These are phyloP conservation scores for Pterobdella sp. DNA, from an alignment of 2,888 invertebrate genomes.

Conservation along the genomic window DNA sequence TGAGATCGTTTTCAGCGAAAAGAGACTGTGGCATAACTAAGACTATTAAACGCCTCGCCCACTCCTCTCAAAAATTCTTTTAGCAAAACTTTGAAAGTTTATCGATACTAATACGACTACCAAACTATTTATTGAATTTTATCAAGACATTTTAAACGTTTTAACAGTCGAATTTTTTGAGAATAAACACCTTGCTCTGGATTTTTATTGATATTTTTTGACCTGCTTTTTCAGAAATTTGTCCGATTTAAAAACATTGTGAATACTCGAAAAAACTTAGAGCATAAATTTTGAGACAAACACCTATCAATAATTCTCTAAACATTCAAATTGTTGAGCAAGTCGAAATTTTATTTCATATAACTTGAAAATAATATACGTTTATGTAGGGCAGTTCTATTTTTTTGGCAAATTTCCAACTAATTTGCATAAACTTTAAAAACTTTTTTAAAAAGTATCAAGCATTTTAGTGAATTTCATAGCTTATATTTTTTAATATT, in stretches of 20 bases:
- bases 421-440: not conserved
- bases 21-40: too few species aligned
- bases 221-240: slow-evolving; percentile 17
- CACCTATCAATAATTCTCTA: not conserved
- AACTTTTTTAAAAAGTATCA: too few species aligned
- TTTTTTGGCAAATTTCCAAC: not conserved
- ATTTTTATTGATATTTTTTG: slow-evolving; percentile 24
- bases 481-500: too few species aligned
- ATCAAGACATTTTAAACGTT: not conserved
- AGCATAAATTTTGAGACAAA: slow-evolving; percentile 15
- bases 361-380: slow-evolving; percentile 1
- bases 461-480: too few species aligned
- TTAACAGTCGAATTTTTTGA: not conserved
- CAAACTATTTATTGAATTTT: too few species aligned
- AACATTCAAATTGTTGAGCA: not conserved
- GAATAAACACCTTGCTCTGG: too few species aligned
- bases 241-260: slow-evolving; percentile 20
- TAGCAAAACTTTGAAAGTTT: too few species aligned
- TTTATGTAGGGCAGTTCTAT: not conserved
- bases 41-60: too few species aligned
- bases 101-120: too few species aligned
- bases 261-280: slow-evolving; percentile 21
- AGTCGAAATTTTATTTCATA: slow-evolving; percentile 19
- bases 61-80: too few species aligned
- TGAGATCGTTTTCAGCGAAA: too few species aligned